Evolutionary conservation across 2,888 invertebrate genomes (phyloP).

Genomic region (Acleris laterana): DNA sequence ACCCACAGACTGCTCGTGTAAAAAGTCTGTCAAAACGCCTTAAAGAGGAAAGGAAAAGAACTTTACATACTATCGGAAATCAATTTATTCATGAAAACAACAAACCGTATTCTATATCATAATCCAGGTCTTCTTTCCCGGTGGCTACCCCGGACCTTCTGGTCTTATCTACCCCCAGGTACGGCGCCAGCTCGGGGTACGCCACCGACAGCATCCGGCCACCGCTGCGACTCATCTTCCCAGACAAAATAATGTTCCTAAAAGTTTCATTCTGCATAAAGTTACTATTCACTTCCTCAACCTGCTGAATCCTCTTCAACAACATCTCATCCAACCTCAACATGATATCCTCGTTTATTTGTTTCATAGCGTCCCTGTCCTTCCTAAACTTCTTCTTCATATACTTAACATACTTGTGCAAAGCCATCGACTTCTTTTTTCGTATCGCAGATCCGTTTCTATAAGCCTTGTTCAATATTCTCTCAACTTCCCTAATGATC

Average conservation of each 20-base stretch:
- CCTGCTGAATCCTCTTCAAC: constrained; percentile 51
- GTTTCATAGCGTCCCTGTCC: constrained; percentile 61
- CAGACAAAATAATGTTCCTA: constrained; percentile 62
- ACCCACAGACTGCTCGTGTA: too few species aligned
- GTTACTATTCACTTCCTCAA: constrained; percentile 55
- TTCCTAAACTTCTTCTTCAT: constrained; percentile 65
- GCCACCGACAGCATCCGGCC: constrained; percentile 55
- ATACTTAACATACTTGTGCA: constrained; percentile 65
- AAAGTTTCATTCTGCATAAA: constrained; percentile 63
- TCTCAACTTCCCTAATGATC: constrained; percentile 62
- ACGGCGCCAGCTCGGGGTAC: constrained; percentile 59
- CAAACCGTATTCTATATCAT: constrained; percentile 62
- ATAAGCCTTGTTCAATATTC: constrained; percentile 58
- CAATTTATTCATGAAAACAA: not conserved
- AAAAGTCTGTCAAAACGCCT: too few species aligned
- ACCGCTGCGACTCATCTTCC: constrained; percentile 53
- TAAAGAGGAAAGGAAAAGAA: too few species aligned
- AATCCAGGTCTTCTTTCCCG: constrained; percentile 53
- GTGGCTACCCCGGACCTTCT: constrained; percentile 25
- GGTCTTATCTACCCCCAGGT: constrained; percentile 45
- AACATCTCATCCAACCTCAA: constrained; percentile 58
- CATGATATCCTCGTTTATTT: constrained; percentile 60
- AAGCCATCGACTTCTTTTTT: constrained; percentile 63
- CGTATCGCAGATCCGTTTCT: constrained; percentile 60
- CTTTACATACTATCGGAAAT: not conserved